These are phyloP conservation scores for Clarias fuscus DNA, from an alignment of 2,797 vertebrate species.

Conservation along the genomic window DNA sequence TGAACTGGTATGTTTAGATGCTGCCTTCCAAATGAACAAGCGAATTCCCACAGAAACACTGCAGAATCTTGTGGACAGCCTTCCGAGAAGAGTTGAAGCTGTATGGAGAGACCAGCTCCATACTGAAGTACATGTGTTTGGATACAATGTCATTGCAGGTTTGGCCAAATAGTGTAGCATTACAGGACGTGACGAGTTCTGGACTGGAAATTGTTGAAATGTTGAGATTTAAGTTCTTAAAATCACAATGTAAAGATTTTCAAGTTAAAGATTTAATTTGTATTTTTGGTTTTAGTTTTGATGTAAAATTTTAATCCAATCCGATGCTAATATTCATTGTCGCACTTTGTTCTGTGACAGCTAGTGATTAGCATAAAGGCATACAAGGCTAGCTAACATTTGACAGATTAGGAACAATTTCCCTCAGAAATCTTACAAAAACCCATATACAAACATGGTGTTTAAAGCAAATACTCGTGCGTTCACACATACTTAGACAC, in stretches of 20 bases:
- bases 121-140: too few species aligned
- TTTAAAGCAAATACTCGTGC: background rate
- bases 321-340: background rate
- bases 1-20: too few species aligned
- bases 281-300: background rate
- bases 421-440: background rate
- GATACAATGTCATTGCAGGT: too few species aligned
- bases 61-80: too few species aligned
- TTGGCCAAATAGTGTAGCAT: too few species aligned
- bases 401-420: background rate
- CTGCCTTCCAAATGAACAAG: too few species aligned
- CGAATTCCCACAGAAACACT: too few species aligned
- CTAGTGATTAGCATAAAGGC: background rate
- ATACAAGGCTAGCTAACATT: background rate
- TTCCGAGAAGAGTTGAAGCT: too few species aligned
- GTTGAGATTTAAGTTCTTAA: background rate
- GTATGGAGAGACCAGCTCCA: too few species aligned
- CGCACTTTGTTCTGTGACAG: background rate
- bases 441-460: background rate
- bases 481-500: conserved; percentile 16
- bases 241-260: background rate
- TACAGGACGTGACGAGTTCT: background rate
- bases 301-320: background rate
- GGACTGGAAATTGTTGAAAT: background rate
- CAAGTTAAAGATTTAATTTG: too few species aligned